Evolutionary conservation across 2,113 vertebrate genomes (phyloP), one percentile per base, ranked within the genome.

Genomic region (Tyto alba): DNA sequence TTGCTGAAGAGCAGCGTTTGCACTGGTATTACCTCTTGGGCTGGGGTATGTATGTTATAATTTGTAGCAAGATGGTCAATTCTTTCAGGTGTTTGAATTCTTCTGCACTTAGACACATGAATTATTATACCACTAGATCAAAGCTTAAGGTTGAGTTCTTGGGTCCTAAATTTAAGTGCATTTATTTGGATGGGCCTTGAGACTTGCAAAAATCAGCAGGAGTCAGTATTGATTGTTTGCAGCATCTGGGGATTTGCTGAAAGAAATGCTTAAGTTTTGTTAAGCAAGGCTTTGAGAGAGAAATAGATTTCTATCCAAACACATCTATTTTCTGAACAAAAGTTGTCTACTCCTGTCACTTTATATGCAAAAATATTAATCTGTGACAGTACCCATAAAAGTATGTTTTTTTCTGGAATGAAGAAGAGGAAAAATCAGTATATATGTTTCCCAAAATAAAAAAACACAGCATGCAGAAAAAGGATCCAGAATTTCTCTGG

Each of bases 11-110:
- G 25, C 99, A 99, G 68, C 98, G 98, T 38, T 92, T 99, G 94
- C 98, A 99, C 76, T 99, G 99, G 99, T 99, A 99, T 97, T 99
- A 99, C 94, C 98, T 99, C 36, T 94, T 99, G 68, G 99, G 99
- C 88, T 99, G 99, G 99, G 99, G 99, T 99, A 98, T 80, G 99
- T 99, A 84, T 32, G 47, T 5, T 15, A 5, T 20, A 13, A 6
- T 41, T 29, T 48, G 7, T 19, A 45, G 66, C 10, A 83, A 69
- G 26, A 13, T 41, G 27, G 7, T 19, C 26, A 21, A 3, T 56
- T 36, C 18, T 22, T 55, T 40, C 48, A 32, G 34, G 5, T 40
- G 6, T 68, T 90, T 93, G 21, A 34, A 30, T 75, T 53, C 36
- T 80, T 41, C 47, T 41, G 22, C 15, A 22, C 9, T 50, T 71